Evolutionary conservation across 23 tunicate species (phyloP).

Genomic region (Diplosoma virens): DNA sequence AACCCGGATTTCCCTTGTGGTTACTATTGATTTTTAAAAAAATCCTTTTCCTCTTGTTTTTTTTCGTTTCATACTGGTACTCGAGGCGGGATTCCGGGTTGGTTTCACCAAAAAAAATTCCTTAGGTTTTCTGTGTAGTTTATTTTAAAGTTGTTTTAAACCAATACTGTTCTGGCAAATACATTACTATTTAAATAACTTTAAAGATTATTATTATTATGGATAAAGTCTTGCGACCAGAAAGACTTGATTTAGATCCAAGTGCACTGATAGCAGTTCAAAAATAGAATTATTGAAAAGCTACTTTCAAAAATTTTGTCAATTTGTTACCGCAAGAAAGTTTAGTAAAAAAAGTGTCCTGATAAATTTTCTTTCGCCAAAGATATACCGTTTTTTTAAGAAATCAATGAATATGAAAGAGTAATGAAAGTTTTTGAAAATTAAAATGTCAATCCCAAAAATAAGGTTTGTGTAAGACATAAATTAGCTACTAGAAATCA

Average conservation of each 20-base stretch:
- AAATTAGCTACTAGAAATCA: conserved; percentile 10
- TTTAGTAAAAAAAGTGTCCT: background rate
- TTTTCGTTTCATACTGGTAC: too few species aligned
- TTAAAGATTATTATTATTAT: background rate
- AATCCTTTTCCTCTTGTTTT: too few species aligned
- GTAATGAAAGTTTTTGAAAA: background rate
- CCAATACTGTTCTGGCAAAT: background rate
- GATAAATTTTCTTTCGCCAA: conserved; percentile 4
- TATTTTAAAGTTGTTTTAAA: conserved; percentile 6
- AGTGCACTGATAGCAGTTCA: background rate
- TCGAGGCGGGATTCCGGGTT: too few species aligned
- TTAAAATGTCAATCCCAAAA: background rate
- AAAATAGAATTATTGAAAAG: background rate
- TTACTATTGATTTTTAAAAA: too few species aligned
- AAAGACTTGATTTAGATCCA: conserved; percentile 2
- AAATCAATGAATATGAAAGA: background rate
- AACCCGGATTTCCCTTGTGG: too few species aligned
- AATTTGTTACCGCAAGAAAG: background rate
- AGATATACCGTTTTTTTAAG: background rate
- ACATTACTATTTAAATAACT: background rate
- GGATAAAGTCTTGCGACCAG: conserved; percentile 18
- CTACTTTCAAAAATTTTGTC: conserved; percentile 6
- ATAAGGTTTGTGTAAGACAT: conserved; percentile 1
- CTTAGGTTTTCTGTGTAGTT: too few species aligned
- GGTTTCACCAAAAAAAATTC: too few species aligned